Base-by-base conservation (phyloP, 2,797 vertebrate species). In the Scleropages formosus region DNA sequence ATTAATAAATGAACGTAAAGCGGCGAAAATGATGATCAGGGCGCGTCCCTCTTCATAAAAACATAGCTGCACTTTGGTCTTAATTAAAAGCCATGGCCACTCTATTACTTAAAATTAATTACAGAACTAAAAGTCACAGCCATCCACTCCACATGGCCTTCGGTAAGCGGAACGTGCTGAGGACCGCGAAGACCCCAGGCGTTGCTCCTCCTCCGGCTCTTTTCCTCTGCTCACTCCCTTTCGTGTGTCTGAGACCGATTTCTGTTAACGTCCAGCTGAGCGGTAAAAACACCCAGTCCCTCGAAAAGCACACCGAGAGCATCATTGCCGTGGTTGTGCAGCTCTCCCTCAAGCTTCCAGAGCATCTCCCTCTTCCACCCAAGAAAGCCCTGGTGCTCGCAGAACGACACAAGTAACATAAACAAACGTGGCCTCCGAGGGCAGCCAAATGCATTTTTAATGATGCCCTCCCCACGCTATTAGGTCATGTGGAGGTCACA, bases 1-100 rank as follows among this genome's bases (percentile, higher is more conserved):
- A 39, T 39, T 39, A 39, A 39, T 39, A 39, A 39, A 39, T 39
- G 31, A 39, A 2, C 2, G 6, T 39, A 6, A 39, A 39, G 31
- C 31, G 39, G 31, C 39, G 31, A 39, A 39, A n/a, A 39, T 2
- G 31, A 39, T 31, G 39, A 31, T 39, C 39, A 31, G n/a, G 12
- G 4, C 53, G 51, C 15, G 15, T 18, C 20, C 1, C 18, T 1
- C 7, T 7, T 61, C 59, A 20, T n/a, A 22, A 16, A n/a, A 61
- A 56, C 27, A 53, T 70, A 70, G 31, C 49, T 27, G 22, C 46
- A 27, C 68, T 70, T 70, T 56, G 56, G 15, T 70, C 11, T 16
- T 22, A 53, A 53, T 70, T 16, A 70, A 70, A 70, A 15, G 68
- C 22, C 46, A 46, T 70, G 49, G 27, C 68, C 68, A 27, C 8